These are phyloP conservation scores for Micromussa lordhowensis DNA, from an alignment of 92 coral and sea anemone species.

Conservation along the genomic window DNA sequence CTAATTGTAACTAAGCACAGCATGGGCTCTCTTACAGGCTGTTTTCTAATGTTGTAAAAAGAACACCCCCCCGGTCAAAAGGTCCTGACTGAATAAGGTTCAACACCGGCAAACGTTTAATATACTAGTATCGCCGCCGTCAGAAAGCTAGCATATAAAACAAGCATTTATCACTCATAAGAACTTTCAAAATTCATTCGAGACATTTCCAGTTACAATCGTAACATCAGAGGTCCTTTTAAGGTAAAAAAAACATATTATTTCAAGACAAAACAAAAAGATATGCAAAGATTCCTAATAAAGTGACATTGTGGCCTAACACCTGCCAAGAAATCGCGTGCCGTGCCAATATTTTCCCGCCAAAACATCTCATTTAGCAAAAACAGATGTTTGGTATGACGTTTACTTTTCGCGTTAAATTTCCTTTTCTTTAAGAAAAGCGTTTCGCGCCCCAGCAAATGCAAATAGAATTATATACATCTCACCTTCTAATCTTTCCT, in stretches of 20 bases:
- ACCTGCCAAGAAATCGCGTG: not conserved
- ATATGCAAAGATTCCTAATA: not conserved
- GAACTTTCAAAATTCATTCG: not conserved
- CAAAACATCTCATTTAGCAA: not conserved
- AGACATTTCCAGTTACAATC: not conserved
- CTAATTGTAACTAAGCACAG: no score
- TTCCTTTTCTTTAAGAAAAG: not conserved
- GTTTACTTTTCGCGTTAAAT: not conserved
- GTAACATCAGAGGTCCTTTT: not conserved
- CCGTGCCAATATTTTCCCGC: not conserved
- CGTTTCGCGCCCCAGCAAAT: not conserved
- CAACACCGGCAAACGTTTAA: no score
- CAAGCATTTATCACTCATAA: not conserved
- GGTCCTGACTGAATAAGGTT: no score
- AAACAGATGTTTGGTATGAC: conserved; percentile 4
- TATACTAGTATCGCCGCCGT: no score
- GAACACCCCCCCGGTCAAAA: no score
- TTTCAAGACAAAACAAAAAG: not conserved
- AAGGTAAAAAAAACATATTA: not conserved
- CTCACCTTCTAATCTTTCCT: not conserved
- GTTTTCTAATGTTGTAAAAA: no score
- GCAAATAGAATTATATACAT: not conserved
- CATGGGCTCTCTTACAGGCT: no score
- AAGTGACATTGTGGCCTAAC: not conserved
- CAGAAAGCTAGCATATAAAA: no score